phyloP scores from a whole-genome alignment of 2,797 vertebrate species.

The Hyperoplus lanceolatus region DNA sequence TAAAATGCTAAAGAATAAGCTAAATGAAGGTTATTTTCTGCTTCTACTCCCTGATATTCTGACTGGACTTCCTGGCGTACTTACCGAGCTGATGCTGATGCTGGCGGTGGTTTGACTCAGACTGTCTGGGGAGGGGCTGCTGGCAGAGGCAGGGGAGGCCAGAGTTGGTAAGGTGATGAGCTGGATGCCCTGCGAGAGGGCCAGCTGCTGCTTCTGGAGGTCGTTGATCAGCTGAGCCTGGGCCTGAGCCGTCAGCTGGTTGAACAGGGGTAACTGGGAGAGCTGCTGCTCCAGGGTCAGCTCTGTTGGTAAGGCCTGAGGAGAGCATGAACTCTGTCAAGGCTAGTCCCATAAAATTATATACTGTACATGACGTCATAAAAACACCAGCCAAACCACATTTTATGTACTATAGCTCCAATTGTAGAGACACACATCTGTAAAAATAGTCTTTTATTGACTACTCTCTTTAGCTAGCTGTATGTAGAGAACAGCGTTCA shows the following conservation, averaged over 20 bases:
- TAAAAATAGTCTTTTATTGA: neutral
- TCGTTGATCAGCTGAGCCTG: slow-evolving; percentile 84
- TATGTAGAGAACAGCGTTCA: neutral
- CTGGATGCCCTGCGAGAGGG: slow-evolving; percentile 87
- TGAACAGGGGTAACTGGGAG: slow-evolving; percentile 93
- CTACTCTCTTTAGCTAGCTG: neutral
- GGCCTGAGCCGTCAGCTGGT: slow-evolving; percentile 89
- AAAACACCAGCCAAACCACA: neutral
- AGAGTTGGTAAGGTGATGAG: slow-evolving; percentile 91
- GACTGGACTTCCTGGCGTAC: slow-evolving; percentile 46
- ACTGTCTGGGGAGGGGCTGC: slow-evolving; percentile 91
- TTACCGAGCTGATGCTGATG: slow-evolving; percentile 93
- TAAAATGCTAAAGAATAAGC: slow-evolving; percentile 15
- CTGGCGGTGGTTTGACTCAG: slow-evolving; percentile 90
- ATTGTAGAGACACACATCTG: neutral
- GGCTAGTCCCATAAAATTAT: neutral
- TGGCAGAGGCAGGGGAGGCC: slow-evolving; percentile 84
- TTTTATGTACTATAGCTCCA: neutral
- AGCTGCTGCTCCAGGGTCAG: slow-evolving; percentile 96
- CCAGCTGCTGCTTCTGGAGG: slow-evolving; percentile 87
- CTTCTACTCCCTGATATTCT: neutral
- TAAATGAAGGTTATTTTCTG: slow-evolving; percentile 9
- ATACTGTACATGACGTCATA: neutral
- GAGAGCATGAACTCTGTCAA: neutral
- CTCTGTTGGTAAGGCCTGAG: slow-evolving; percentile 90